Conservation (phyloP, 2,797 vertebrate species). For the Neosalanx taihuensis region DNA sequence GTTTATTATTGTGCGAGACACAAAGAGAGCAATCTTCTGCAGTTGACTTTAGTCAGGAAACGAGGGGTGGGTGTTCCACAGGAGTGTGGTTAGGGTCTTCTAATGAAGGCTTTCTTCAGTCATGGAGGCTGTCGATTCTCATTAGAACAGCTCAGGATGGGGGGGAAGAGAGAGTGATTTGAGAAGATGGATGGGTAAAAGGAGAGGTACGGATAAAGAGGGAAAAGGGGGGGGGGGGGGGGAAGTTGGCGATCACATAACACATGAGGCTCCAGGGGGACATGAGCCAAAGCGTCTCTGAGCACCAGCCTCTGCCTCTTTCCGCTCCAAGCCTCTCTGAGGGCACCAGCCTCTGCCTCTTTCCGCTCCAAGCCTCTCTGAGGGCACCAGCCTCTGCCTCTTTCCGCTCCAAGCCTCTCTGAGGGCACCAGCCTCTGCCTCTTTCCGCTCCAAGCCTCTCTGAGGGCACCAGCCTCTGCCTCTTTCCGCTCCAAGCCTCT, state of each 20-base stretch:
- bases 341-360: too few species aligned
- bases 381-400: too few species aligned
- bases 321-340: too few species aligned
- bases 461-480: too few species aligned
- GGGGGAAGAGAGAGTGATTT: constrained; percentile 5
- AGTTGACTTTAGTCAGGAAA: constrained; percentile 57
- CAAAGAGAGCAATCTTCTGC: constrained; percentile 62
- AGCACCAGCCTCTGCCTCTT: too few species aligned
- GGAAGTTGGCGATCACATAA: neutral
- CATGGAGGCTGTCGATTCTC: constrained; percentile 30
- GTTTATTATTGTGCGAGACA: constrained; percentile 68
- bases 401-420: too few species aligned
- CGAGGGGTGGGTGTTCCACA: constrained; percentile 32
- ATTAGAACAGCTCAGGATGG: neutral
- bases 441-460: too few species aligned
- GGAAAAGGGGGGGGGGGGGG: constrained; percentile 1
- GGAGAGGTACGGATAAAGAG: neutral
- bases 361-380: too few species aligned
- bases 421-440: too few species aligned
- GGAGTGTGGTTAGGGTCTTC: constrained; percentile 20
- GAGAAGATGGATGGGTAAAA: neutral
- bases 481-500: too few species aligned
- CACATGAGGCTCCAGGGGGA: too few species aligned
- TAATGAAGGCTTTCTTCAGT: constrained; percentile 35
- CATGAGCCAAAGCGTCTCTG: too few species aligned